Evolutionary conservation across 2,888 invertebrate species (phyloP), one percentile per base, ranked within the genome.

Genomic region (Imbricaverruca yamaguchii): DNA sequence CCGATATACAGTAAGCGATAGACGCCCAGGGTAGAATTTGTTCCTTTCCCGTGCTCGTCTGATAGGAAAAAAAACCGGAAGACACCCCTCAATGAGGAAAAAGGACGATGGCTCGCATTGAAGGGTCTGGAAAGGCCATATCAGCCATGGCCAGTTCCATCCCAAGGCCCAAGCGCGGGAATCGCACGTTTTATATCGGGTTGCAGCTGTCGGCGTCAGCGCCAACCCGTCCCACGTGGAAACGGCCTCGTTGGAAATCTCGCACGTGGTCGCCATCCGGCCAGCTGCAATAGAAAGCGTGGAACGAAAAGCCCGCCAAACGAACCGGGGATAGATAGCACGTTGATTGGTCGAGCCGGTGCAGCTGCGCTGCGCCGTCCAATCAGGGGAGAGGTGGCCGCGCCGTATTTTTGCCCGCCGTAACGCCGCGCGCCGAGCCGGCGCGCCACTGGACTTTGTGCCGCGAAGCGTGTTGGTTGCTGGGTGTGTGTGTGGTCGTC

Each of bases 291-390:
- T n/a, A 12, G 25, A 3, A 39, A 55, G 9, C 18, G 21, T 7
- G 39, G 21, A 23, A 15, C 55, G 74, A 74, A 74, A 74, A 74
- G 74, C 74, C 74, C 74, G 74, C 74, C 74, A 74, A 69, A 74
- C 53, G 9, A 39, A 10, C 1, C 10, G 55, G 9, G 55, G 23
- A n/a, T 15, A 4, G n/a, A 0, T 13, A 13, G 15, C 7, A 12
- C 8, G 74, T 21, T 55, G 74, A 74, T 74, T 74, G 74, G 74
- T 18, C 55, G 2, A 11, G 21, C 74, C 3, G 18, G 9, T 8
- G 21, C 74, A 74, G 74, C 74, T 74, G 74, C 55, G 18, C 55
- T 9, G 53, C 21, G 55, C 53, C 7, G 55, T 4, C 74, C 74
- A 74, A 74, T 74, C 74, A 74, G 74, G n/a, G 23, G n/a, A 10